Percentiles rank a stretch among this genome's conserved stretches.
Evolutionary conservation across 2,113 vertebrate species (phyloP).

Genomic region (Mus spicilegus): DNA sequence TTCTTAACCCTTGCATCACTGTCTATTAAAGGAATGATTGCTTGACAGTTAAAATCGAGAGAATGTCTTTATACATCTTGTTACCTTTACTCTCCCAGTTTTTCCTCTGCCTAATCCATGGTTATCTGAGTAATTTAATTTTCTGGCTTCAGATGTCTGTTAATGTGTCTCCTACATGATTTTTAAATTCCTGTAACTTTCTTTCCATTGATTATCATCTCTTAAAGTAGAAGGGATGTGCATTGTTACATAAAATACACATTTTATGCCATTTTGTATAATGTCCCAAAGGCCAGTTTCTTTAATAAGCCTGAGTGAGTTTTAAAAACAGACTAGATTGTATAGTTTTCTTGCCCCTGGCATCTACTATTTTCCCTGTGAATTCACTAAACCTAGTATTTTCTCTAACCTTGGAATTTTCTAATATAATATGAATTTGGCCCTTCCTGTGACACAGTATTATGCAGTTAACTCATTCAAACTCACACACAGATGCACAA

Average conservation of each 20-base stretch:
- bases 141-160: not conserved
- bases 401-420: not conserved
- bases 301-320: not conserved
- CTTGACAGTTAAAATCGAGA: not conserved
- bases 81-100: not conserved
- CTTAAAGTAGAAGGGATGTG: conserved; percentile 18
- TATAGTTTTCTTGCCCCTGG: not conserved
- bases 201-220: not conserved
- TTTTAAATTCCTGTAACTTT: not conserved
- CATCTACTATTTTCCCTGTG: not conserved
- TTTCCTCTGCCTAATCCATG: not conserved
- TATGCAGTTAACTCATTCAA: not conserved
- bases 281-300: not conserved
- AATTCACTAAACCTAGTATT: not conserved
- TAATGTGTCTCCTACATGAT: not conserved
- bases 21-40: not conserved
- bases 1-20: not conserved
- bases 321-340: not conserved
- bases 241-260: not conserved
- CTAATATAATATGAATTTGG: not conserved
- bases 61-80: not conserved
- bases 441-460: not conserved
- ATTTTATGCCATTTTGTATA: not conserved
- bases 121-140: not conserved
- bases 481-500: not conserved